Evolutionary conservation across 2,888 invertebrate genomes (phyloP).

Genomic region (Ennomos erosarius): DNA sequence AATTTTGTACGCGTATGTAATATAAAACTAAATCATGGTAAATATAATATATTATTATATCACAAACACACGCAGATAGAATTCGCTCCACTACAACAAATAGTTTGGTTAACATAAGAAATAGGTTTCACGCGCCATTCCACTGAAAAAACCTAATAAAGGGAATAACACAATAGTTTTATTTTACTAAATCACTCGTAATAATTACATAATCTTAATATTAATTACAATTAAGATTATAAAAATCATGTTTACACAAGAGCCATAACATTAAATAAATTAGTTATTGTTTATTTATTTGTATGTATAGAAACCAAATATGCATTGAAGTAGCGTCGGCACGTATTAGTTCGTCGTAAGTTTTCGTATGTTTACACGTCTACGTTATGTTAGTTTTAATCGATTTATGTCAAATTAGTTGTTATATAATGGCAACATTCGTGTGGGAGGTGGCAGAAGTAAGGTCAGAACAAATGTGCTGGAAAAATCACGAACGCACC

Average conservation of each 20-base stretch:
- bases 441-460: slow-evolving; percentile 3
- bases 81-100: not conserved
- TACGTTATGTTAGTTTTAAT: slow-evolving; percentile 23
- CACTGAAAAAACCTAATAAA: slow-evolving; percentile 51
- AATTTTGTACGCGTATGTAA: no score
- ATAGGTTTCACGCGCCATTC: slow-evolving; percentile 56
- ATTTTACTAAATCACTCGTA: slow-evolving; percentile 44
- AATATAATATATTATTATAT: not conserved
- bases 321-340: slow-evolving; percentile 23
- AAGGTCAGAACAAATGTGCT: no score
- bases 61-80: not conserved
- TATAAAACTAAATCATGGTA: not conserved
- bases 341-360: slow-evolving; percentile 13
- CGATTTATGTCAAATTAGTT: slow-evolving; percentile 27
- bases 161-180: slow-evolving; percentile 23
- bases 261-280: slow-evolving; percentile 52
- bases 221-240: slow-evolving; percentile 44
- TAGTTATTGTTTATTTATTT: slow-evolving; percentile 41
- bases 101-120: slow-evolving; percentile 1
- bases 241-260: slow-evolving; percentile 51
- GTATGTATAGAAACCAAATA: slow-evolving; percentile 36
- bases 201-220: slow-evolving; percentile 38
- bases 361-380: slow-evolving; percentile 16
- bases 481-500: no score
- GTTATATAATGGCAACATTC: slow-evolving; percentile 19